Evolutionary conservation across 2,797 vertebrate genomes (phyloP), one percentile per base, ranked within the genome.

Genomic region (Mastacembelus armatus): DNA sequence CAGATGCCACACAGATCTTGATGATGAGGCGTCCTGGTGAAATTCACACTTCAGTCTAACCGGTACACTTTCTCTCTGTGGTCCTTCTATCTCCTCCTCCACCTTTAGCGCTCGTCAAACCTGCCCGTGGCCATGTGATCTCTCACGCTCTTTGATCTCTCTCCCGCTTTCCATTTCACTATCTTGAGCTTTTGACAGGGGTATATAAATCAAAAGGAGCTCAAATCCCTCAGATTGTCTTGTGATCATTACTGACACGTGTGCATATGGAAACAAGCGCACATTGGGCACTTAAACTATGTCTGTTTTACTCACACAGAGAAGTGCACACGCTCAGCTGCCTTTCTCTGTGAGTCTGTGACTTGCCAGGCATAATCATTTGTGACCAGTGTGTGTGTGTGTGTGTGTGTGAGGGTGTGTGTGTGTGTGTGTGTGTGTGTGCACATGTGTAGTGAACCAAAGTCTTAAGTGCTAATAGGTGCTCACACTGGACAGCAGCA

Each of bases 401-500:
- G n/a, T n/a, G n/a, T n/a, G n/a, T n/a, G n/a, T n/a, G n/a, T n/a
- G n/a, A 59, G 38, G 54, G 38, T 45, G 22, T 60, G 48, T 77
- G 16, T 54, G 49, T 59, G 38, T 54, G 38, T 45, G 22, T 60
- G 48, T 77, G 16, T 54, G 49, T 65, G 49, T 45, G 32, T 39
- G 50, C 50, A 36, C 74, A 43, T 54, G 71, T 71, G 77, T 72
- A 15, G 69, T 14, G 9, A 60, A 55, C 43, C 16, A 4, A 32
- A 52, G 80, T 77, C 78, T 87, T 88, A 89, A 88, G 80, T 73
- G 85, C 88, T 91, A 91, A 89, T 88, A 83, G 85, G 73, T 79
- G 74, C 86, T 87, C 85, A 90, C 78, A 29, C 68, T 71, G 86
- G 90, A 91, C 85, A 84, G 89, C 90, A 93, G 90, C 89, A 85